Base-by-base conservation (phyloP, 2,888 invertebrate genomes). In the Acanthosepion esculentum region DNA sequence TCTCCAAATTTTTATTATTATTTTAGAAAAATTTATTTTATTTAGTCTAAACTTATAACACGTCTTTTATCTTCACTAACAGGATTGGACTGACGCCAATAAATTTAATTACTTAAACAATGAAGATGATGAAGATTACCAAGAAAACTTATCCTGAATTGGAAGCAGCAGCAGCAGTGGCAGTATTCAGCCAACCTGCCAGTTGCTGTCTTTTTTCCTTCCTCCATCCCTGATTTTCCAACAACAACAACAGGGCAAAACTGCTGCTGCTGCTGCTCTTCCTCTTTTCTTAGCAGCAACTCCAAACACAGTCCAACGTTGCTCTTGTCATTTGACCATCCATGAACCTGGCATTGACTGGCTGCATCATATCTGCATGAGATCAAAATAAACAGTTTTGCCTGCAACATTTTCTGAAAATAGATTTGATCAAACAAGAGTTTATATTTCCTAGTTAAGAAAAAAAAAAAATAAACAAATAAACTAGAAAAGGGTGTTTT, bases 61-160 rank as follows among this genome's bases (percentile, higher is more conserved):
- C 29, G 1, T n/a, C n/a, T 78, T 78, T 59, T 95, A 48, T 95
- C 48, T 95, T 92, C 94, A 93, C 93, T 96, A 95, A n/a, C 96
- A 97, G 97, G 96, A 97, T 95, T 97, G 96, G 96, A 96, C 96
- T 94, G 97, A 96, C 94, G 95, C 95, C 94, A 97, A 97, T 95
- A 97, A 97, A 95, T 97, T 96, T 96, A 96, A 97, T 41, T 96
- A 96, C 29, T 95, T 97, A 53, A 53, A 93, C 48, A 93, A 48
- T 93, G 55, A 96, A 92, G 96, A 96, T 48, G 96, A 96, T 55
- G 96, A 97, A 20, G 96, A 95, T 20, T 93, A 93, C 50, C 93
- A 93, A 53, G 93, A 93, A n/a, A 48, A 93, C 50, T 78, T 78
- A 78, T 78, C 78, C 78, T 78, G 78, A 78, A 78, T 78, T 78